Conservation (phyloP, 92 coral and sea anemone genomes). For the Parazoanthus atlanticus region DNA sequence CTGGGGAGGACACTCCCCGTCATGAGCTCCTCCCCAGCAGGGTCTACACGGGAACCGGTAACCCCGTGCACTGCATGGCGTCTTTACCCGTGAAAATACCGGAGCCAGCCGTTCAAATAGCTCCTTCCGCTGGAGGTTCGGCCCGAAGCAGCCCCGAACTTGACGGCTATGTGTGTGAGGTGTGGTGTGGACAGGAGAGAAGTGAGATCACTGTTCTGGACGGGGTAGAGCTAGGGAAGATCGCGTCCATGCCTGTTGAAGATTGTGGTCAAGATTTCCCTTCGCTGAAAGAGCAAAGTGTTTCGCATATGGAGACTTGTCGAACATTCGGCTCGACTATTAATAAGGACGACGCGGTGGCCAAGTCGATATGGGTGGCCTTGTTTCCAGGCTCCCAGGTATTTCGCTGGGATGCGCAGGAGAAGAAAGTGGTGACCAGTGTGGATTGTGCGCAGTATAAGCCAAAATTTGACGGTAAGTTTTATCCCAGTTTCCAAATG, state of each 20-base stretch:
- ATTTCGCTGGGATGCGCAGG: constrained; percentile 96
- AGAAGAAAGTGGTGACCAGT: constrained; percentile 86
- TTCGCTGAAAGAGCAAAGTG: constrained; percentile 80
- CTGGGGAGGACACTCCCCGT: constrained; percentile 69
- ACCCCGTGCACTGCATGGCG: constrained; percentile 88
- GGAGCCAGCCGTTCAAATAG: constrained; percentile 32
- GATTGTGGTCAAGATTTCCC: constrained; percentile 83
- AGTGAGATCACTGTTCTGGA: constrained; percentile 91
- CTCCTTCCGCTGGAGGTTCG: constrained; percentile 46
- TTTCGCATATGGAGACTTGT: constrained; percentile 90
- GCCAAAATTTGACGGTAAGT: constrained; percentile 89
- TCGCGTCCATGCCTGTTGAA: constrained; percentile 82
- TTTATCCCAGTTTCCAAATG: neutral
- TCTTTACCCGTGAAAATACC: constrained; percentile 77
- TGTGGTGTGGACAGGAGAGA: constrained; percentile 95
- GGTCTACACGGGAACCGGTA: constrained; percentile 85
- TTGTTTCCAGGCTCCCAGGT: constrained; percentile 97
- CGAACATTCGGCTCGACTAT: constrained; percentile 73
- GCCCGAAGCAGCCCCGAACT: constrained; percentile 49
- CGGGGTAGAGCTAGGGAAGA: constrained; percentile 82
- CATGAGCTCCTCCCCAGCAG: constrained; percentile 88
- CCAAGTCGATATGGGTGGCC: constrained; percentile 93
- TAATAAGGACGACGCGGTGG: constrained; percentile 55
- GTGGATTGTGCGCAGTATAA: constrained; percentile 89
- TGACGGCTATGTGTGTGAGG: constrained; percentile 66